Evolutionary conservation across 2,113 vertebrate species (phyloP), one percentile per base, ranked within the genome.

Genomic region (Melanocharis versteri): DNA sequence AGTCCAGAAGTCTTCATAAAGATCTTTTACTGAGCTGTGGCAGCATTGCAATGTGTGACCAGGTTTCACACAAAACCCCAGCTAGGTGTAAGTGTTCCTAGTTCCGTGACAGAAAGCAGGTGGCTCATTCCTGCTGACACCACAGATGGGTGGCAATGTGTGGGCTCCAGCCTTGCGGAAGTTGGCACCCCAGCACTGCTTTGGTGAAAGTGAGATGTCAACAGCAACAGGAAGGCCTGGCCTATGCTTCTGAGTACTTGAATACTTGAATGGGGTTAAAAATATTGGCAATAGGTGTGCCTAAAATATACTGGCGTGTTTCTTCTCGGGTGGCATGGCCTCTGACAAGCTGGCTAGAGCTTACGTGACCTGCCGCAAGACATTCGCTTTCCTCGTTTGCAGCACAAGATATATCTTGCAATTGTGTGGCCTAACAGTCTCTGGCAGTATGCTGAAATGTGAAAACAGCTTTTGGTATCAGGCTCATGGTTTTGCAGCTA

Each of bases 391-490:
- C 27, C 56, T 69, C 31, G 3, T n/a, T 10, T 2, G 35, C 48
- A 76, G 65, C 27, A 31, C 16, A 27, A 62, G 39, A 39, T 3
- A 1, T 40, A 8, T 51, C 44, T 78, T 76, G 76, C 47, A 66
- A 3, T 58, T 5, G 0, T 37, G 70, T 61, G 85, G 51, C 68
- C 42, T 69, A 45, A 61, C 48, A 80, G 57, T 24, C 45, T 61
- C 18, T 76, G 31, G 48, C 75, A 83, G 39, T 10, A 9, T 20
- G 37, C 45, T 80, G 60, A 78, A 78, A 87, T 71, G 4, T 44
- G 69, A 75, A 94, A 72, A 26, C n/a, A 84, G 81, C 31, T 84
- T 91, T 82, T 82, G 76, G 57, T 56, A 27, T 79, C 44, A 33
- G 44, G 69, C 33, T 79, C 26, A 6, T 50, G 45, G 66, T 56